Base-by-base conservation (phyloP, 2,113 vertebrate species). In the Hemibagrus wyckioides region DNA sequence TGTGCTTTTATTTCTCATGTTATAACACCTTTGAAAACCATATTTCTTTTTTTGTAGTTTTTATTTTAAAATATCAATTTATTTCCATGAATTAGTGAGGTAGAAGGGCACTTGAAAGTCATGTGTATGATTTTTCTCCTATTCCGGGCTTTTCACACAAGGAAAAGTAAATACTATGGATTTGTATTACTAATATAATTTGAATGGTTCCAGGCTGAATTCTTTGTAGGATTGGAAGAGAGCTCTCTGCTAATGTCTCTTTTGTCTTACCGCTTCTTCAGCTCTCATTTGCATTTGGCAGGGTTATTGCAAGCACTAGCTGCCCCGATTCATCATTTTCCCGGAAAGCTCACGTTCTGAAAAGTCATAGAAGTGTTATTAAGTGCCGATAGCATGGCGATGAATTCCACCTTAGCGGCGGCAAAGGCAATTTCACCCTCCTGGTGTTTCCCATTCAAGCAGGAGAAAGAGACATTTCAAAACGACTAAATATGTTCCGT, bases 321-420 rank as follows among this genome's bases (percentile, higher is more conserved):
- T 95, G 93, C 92, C 93, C 94, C 94, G 94, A 95, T 96, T 95
- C 95, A 96, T 96, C 94, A 94, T 94, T 96, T n/a, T 90, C 94
- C 93, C 92, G 91, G 92, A 94, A 96, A 96, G 94, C 94, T 94
- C 92, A 96, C 94, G 93, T 93, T 96, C 92, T 90, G 88, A 88
- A 94, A 95, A 96, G 94, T 95, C 94, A 92, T 92, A 88, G 6
- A 90, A 93, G 91, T 94, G 63, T 90, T 95, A 95, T 96, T 95
- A 95, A 94, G 94, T 94, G 94, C 92, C 94, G 95, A 96, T 95
- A 95, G 94, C 91, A 91, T 92, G 89, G 94, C 83, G 92, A 95
- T 94, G 95, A 96, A 94, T 96, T 96, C 94, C 92, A 95, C 95
- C 93, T 93, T 92, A 94, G 94, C 95, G 94, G 93, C 93, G 92